Percentiles rank a stretch among this genome's conserved stretches.
phyloP scores from a whole-genome alignment of 2,797 vertebrate genomes.

The Hybognathus amarus region DNA sequence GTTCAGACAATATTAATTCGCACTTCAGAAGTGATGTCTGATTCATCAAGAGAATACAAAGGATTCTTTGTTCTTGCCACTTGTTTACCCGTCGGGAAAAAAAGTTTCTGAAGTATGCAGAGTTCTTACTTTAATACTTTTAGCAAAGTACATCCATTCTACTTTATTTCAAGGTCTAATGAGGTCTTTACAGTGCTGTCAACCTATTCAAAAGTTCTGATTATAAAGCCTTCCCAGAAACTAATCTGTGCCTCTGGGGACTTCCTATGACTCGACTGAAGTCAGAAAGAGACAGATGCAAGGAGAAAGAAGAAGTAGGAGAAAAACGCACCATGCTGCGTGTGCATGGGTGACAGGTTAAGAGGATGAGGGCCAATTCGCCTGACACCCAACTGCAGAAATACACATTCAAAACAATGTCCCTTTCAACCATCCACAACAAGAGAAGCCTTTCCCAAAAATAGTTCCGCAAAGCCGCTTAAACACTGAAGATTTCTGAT shows the following conservation, averaged over 20 bases:
- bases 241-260: constrained; percentile 42
- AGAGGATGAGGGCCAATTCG: constrained; percentile 44
- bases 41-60: constrained; percentile 26
- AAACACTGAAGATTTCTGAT: constrained; percentile 58
- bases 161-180: constrained; percentile 43
- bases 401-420: constrained; percentile 32
- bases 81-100: constrained; percentile 5
- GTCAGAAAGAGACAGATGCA: constrained; percentile 16
- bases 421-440: constrained; percentile 35
- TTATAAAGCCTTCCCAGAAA: constrained; percentile 32
- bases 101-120: constrained; percentile 16
- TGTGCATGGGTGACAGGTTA: constrained; percentile 48
- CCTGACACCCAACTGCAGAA: constrained; percentile 51
- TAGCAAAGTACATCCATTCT: constrained; percentile 27
- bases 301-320: constrained; percentile 13
- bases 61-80: constrained; percentile 29
- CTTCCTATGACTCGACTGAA: constrained; percentile 16
- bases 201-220: constrained; percentile 27
- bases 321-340: constrained; percentile 18
- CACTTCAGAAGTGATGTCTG: constrained; percentile 24
- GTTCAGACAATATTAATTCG: constrained; percentile 22
- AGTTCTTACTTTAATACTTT: constrained; percentile 15
- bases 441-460: constrained; percentile 47
- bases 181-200: constrained; percentile 12
- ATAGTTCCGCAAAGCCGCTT: constrained; percentile 62